Evolutionary conservation across 2,113 vertebrate genomes (phyloP).

Genomic region (Hiodon tergisus): DNA sequence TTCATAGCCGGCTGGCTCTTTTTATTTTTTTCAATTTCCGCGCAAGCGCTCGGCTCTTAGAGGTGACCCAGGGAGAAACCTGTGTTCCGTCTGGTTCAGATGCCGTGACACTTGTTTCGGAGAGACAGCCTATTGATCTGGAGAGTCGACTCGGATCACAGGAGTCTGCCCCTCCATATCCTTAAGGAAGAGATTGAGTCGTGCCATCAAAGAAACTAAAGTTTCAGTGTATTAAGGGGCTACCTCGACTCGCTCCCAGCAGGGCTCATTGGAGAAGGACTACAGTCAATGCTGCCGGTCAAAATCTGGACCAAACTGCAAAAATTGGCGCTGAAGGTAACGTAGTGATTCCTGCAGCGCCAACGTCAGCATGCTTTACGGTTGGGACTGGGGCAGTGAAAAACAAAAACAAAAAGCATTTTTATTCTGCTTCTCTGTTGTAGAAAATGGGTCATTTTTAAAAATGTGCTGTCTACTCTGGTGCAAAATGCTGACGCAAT

Average conservation of each 20-base stretch:
- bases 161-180: slow-evolving; percentile 54
- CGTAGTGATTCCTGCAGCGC: background rate
- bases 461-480: background rate
- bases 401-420: background rate
- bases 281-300: background rate
- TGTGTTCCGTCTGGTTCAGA: slow-evolving; percentile 70
- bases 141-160: slow-evolving; percentile 56
- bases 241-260: slow-evolving; percentile 37
- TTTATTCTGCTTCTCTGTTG: background rate
- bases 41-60: slow-evolving; percentile 50
- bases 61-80: slow-evolving; percentile 62
- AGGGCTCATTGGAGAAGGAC: slow-evolving; percentile 20
- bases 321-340: background rate
- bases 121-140: slow-evolving; percentile 67
- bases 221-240: slow-evolving; percentile 51
- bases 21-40: background rate
- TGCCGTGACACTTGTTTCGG: slow-evolving; percentile 63
- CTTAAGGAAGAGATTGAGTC: slow-evolving; percentile 52
- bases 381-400: no score
- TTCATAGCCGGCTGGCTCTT: slow-evolving; percentile 54
- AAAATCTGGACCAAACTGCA: background rate
- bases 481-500: background rate
- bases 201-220: slow-evolving; percentile 61
- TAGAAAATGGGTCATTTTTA: background rate
- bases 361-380: no score